These are phyloP conservation scores for Catonia carolina DNA, from an alignment of 2,888 invertebrate genomes.

Conservation along the genomic window DNA sequence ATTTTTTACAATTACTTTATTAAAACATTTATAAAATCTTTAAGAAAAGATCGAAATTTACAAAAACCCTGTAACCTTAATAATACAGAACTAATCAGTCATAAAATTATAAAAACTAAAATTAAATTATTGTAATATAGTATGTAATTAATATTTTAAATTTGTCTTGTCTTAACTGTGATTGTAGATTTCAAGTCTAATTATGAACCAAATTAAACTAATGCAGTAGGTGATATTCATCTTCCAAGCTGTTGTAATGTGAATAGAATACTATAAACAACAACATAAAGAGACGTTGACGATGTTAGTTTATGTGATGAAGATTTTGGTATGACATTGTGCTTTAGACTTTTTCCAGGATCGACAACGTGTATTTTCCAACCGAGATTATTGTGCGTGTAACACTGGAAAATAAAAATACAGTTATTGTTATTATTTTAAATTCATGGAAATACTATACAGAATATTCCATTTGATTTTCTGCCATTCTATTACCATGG, in stretches of 20 bases:
- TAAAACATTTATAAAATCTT: too few species aligned
- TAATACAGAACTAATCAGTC: neutral
- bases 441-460: too few species aligned
- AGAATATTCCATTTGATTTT: too few species aligned
- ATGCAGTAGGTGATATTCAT: too few species aligned
- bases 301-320: neutral
- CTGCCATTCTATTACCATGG: too few species aligned
- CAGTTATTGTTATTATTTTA: neutral
- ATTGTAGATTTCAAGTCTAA: slow-evolving; percentile 3
- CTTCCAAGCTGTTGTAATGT: too few species aligned
- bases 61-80: slow-evolving; percentile 7
- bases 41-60: neutral
- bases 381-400: slow-evolving; percentile 83
- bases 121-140: neutral
- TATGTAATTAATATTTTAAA: neutral
- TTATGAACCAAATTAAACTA: too few species aligned
- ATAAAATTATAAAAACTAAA: neutral
- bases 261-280: too few species aligned
- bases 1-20: too few species aligned
- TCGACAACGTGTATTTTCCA: slow-evolving; percentile 89
- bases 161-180: neutral
- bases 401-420: slow-evolving; percentile 60
- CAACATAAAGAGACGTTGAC: too few species aligned
- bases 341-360: slow-evolving; percentile 46
- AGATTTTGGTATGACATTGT: slow-evolving; percentile 11